phyloP scores from a whole-genome alignment of 2,888 invertebrate species.

The Chymomyza amoena region DNA sequence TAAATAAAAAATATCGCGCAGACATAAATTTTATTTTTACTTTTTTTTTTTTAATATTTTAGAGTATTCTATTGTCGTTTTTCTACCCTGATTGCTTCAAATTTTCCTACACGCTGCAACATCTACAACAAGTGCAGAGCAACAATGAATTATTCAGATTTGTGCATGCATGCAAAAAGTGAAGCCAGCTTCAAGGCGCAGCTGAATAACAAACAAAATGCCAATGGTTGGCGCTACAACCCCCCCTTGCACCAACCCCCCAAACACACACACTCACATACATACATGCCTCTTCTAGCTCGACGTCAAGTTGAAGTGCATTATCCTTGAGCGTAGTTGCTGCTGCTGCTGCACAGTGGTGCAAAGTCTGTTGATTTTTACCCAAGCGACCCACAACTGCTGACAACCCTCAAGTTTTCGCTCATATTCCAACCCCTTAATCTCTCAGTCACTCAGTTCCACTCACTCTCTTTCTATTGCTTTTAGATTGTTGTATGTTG shows the following conservation, averaged over 20 bases:
- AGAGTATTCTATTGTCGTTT: no score
- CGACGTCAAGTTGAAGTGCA: conserved; percentile 46
- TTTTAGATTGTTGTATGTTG: neutral
- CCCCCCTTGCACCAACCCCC: neutral
- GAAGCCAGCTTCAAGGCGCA: conserved; percentile 11
- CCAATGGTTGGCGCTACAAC: neutral
- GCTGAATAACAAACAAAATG: conserved; percentile 25
- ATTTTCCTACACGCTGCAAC: conserved; percentile 15
- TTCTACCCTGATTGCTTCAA: no score
- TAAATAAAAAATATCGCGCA: no score
- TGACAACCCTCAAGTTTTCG: neutral
- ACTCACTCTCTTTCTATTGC: neutral
- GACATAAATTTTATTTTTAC: no score
- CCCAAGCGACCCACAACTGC: conserved; percentile 34
- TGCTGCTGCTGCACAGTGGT: conserved; percentile 28
- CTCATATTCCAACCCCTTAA: conserved; percentile 1
- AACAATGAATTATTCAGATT: conserved; percentile 60
- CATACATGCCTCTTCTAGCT: conserved; percentile 14
- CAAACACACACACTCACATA: no score
- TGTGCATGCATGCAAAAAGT: conserved; percentile 18
- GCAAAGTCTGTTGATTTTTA: neutral
- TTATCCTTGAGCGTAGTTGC: conserved; percentile 50
- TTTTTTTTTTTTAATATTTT: no score
- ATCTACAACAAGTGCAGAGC: conserved; percentile 7
- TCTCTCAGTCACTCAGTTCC: neutral